Conservation (phyloP, 1,140 invertebrate species). For the Neotoxoptera formosana region DNA sequence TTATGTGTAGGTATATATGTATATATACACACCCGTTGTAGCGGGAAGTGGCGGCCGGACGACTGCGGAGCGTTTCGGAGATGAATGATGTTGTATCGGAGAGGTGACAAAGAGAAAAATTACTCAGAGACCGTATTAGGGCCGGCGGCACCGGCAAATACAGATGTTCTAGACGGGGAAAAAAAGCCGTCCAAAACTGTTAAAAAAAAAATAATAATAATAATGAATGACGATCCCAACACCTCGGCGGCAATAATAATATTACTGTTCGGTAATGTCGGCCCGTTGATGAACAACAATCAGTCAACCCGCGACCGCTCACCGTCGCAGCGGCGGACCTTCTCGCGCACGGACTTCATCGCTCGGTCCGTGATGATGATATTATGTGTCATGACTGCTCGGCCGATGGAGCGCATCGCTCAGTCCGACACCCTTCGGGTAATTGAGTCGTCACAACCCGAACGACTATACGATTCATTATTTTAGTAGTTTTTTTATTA, state of each 20-base stretch:
- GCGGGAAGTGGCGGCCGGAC: background rate
- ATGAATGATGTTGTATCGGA: conserved; percentile 45
- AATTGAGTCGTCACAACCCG: conserved; percentile 54
- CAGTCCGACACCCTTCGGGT: conserved; percentile 8
- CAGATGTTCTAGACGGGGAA: conserved; percentile 24
- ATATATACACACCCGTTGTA: background rate
- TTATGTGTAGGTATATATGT: background rate
- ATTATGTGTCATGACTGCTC: conserved; percentile 5
- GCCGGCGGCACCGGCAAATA: conserved; percentile 39
- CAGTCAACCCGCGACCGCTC: conserved; percentile 21
- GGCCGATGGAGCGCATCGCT: background rate
- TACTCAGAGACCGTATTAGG: conserved; percentile 37
- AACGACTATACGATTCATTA: conserved; percentile 26
- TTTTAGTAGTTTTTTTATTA: conserved; percentile 6
- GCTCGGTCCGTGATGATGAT: background rate
- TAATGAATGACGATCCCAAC: conserved; percentile 35
- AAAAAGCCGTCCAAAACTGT: conserved; percentile 43
- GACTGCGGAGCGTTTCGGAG: background rate
- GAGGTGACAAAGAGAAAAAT: conserved; percentile 57
- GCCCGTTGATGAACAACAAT: conserved; percentile 54
- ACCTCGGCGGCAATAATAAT: background rate
- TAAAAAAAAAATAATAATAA: conserved; percentile 40
- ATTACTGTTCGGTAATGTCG: conserved; percentile 31
- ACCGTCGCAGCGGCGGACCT: background rate
- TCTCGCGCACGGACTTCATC: background rate